Evolutionary conservation across 2,113 vertebrate genomes (phyloP).

Genomic region (Clarias macrocephalus): DNA sequence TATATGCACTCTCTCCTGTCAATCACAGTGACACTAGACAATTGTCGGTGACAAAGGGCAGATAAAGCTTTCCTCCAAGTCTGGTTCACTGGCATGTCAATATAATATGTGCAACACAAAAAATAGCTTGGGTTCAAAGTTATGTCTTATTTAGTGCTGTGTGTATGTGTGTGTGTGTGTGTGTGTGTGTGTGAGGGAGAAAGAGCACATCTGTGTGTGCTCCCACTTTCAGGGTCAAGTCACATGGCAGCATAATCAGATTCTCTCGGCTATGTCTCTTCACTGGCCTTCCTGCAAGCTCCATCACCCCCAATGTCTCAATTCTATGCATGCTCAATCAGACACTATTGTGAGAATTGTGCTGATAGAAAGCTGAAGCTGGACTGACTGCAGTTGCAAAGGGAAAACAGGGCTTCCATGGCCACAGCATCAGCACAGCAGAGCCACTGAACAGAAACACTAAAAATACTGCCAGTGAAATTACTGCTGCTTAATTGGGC

Average conservation of each 20-base stretch:
- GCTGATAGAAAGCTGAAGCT: constrained; percentile 45
- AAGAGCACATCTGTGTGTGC: background rate
- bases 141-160: constrained; percentile 38
- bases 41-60: background rate
- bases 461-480: constrained; percentile 36
- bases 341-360: constrained; percentile 36
- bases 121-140: background rate
- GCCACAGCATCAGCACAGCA: background rate
- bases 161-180: constrained; percentile 23
- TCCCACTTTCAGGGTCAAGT: constrained; percentile 27
- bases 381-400: background rate
- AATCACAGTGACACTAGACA: constrained; percentile 1
- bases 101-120: background rate
- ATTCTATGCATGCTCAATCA: constrained; percentile 59
- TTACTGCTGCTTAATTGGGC: constrained; percentile 46
- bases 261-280: constrained; percentile 39
- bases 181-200: constrained; percentile 7
- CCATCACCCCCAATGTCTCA: constrained; percentile 41
- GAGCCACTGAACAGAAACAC: constrained; percentile 13
- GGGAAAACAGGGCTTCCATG: background rate
- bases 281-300: constrained; percentile 40
- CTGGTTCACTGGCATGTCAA: background rate
- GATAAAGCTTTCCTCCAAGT: background rate
- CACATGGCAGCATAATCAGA: constrained; percentile 57
- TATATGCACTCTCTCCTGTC: background rate